Conservation (phyloP, 2,888 invertebrate species). For the Lepidocyrtinus sp. region DNA sequence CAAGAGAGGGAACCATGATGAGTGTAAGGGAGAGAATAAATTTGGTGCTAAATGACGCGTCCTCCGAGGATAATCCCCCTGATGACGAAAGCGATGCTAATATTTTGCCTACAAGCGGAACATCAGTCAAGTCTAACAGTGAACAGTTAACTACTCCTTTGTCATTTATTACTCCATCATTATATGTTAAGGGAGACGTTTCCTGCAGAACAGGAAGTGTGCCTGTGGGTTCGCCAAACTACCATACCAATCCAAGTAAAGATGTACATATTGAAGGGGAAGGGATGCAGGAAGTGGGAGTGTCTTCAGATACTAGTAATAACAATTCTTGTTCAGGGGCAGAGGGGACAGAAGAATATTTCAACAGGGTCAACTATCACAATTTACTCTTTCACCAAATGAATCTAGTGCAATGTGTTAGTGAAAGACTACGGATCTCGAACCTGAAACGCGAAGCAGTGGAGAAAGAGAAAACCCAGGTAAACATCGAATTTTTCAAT, state of each 20-base stretch:
- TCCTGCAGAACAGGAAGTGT: no score
- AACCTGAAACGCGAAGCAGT: not conserved
- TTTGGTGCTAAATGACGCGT: conserved; percentile 16
- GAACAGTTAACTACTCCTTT: no score
- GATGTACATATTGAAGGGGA: not conserved
- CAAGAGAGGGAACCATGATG: conserved; percentile 37
- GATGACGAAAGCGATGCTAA: conserved; percentile 19
- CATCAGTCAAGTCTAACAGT: no score
- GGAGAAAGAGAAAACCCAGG: conserved; percentile 6
- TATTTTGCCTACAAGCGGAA: not conserved
- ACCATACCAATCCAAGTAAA: not conserved
- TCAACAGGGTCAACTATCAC: not conserved
- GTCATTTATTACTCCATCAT: no score
- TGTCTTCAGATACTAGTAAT: no score
- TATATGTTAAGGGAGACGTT: not conserved
- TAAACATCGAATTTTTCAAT: not conserved
- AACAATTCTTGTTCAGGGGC: no score
- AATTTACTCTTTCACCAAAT: not conserved
- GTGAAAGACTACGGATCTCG: not conserved
- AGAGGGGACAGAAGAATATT: not conserved
- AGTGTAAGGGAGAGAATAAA: conserved; percentile 29
- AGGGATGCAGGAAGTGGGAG: not conserved
- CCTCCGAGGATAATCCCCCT: not conserved
- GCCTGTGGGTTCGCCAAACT: not conserved
- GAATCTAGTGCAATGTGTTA: not conserved